Evolutionary conservation across 2,888 invertebrate genomes (phyloP), one percentile per base, ranked within the genome.

Genomic region (Rotaria magnacalcarata): DNA sequence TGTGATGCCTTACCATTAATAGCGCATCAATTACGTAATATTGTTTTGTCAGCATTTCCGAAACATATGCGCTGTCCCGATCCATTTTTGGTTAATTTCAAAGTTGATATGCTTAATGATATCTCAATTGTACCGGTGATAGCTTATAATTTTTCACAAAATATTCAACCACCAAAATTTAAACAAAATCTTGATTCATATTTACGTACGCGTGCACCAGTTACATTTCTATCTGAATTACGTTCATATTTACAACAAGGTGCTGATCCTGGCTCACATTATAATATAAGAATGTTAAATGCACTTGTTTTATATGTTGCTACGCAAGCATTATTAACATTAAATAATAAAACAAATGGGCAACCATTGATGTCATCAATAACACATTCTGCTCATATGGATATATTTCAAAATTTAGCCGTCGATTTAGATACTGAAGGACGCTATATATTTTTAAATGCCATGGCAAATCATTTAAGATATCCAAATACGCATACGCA

Each of bases 401-500:
- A 99, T 91, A 98, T 99, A 89, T 99, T 99, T 93, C 98, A 99
- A 92, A 98, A 97, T 92, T 93, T 99, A 89, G 97, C 97, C 0
- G 97, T 98, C 0, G 97, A 97, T 92, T 93, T 99, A 88, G 98
- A 99, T 91, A 97, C 95, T 21, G 98, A 99, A 92, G 99, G 97
- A 91, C 91, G 86, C 27, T 86, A 86, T 58, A 86, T 85, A 56
- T 97, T 99, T 92, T 93, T 99, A 90, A 99, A 99, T 91, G 97
- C 98, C 2, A 96, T 99, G 88, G 97, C 97, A 84, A 99, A 99
- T 92, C 99, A 99, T 90, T 92, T 99, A 89, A 94, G 99, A 47
- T 99, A 98, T 92, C 99, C 99, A 21, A 99, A 99, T 92, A 97
- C 96, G 90, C 99, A 99, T 92, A 99, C 99, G 43, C 98, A 99